phyloP scores from a whole-genome alignment of 2,113 vertebrate genomes.

The Thamnophis sirtalis region DNA sequence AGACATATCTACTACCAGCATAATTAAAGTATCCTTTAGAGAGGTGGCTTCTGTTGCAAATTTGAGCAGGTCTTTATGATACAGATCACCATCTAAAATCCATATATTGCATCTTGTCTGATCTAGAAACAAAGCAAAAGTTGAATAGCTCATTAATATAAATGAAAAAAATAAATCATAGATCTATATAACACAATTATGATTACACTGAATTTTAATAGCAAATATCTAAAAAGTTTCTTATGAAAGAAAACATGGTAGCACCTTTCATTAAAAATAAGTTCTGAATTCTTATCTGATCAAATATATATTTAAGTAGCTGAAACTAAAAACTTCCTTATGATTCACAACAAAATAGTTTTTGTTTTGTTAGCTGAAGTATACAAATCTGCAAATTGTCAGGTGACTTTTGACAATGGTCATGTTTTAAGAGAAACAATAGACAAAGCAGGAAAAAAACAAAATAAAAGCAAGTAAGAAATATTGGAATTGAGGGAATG shows the following conservation, averaged over 20 bases:
- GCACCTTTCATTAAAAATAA: neutral
- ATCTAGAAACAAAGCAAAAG: slow-evolving; percentile 70
- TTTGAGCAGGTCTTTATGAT: slow-evolving; percentile 95
- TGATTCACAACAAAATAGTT: neutral
- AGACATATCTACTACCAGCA: slow-evolving; percentile 91
- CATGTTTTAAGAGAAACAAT: neutral
- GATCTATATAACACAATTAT: neutral
- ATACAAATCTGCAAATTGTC: neutral
- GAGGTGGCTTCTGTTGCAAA: slow-evolving; percentile 85
- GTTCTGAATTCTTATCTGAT: neutral
- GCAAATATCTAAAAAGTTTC: neutral
- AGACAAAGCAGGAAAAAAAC: neutral
- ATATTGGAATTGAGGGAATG: neutral
- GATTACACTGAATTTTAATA: neutral
- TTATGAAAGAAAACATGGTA: neutral
- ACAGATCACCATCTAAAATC: slow-evolving; percentile 96
- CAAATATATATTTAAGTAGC: neutral
- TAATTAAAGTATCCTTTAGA: slow-evolving; percentile 84
- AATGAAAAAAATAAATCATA: neutral
- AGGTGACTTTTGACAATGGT: neutral
- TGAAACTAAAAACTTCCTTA: neutral
- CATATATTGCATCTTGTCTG: slow-evolving; percentile 94
- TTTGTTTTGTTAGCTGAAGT: neutral
- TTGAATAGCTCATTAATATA: neutral
- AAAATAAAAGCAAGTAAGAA: neutral